A percentile compares a stretch with the other conserved stretches of the same genome.
Conservation (phyloP, 2,113 vertebrate genomes). For the Ancistrus triradiatus region DNA sequence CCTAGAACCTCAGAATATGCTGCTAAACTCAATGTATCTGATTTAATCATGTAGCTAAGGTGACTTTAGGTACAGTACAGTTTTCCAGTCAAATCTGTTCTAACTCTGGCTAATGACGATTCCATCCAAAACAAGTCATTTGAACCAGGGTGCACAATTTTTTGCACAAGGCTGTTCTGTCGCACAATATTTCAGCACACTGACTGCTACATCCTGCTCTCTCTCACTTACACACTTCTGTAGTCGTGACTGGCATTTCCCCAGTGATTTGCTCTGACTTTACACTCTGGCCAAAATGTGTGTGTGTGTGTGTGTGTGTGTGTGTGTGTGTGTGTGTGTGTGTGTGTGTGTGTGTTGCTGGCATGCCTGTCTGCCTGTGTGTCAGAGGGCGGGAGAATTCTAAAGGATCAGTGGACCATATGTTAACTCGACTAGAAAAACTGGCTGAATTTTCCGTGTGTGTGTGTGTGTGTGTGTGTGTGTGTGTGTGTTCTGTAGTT, state of each 20-base stretch:
- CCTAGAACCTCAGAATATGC: no score
- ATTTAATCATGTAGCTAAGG: background rate
- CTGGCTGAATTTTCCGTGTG: background rate
- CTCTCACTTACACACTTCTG: background rate
- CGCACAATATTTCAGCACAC: no score
- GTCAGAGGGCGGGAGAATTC: background rate
- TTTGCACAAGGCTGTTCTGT: no score
- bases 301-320: conserved; percentile 3
- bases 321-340: background rate
- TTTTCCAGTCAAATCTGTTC: background rate
- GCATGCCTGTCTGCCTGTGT: background rate
- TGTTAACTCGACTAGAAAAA: conserved; percentile 18
- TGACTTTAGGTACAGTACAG: background rate
- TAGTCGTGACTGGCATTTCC: conserved; percentile 33
- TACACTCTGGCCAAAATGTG: background rate
- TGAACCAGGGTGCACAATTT: no score
- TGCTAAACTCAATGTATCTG: background rate
- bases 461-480: conserved; percentile 24
- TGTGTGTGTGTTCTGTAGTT: background rate
- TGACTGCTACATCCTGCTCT: background rate
- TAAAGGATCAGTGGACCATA: conserved; percentile 16
- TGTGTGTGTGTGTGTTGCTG: background rate
- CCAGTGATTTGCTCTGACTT: conserved; percentile 1
- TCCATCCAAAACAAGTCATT: no score
- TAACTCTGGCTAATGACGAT: background rate